phyloP scores from a whole-genome alignment of 1,140 invertebrate genomes.

The Plectrocnemia conspersa region DNA sequence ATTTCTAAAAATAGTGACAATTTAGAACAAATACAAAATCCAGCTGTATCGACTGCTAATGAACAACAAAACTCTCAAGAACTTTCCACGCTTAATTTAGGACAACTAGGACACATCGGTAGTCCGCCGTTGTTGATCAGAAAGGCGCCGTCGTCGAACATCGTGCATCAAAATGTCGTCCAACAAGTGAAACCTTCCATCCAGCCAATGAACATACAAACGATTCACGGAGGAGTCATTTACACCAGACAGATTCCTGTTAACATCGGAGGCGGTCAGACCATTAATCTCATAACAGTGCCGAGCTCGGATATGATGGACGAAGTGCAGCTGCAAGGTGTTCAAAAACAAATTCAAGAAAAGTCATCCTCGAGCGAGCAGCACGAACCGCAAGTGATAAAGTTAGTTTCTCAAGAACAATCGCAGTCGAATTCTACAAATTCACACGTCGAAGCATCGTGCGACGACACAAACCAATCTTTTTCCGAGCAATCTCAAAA shows the following conservation, averaged over 20 bases:
- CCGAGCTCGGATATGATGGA: constrained; percentile 47
- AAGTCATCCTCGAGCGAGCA: constrained; percentile 21
- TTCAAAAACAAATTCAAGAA: constrained; percentile 32
- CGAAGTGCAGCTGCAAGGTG: constrained; percentile 37
- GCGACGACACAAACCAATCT: constrained; percentile 23
- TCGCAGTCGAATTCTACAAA: constrained; percentile 6
- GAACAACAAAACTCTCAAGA: constrained; percentile 21
- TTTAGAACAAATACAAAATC: constrained; percentile 38
- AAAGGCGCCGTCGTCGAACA: constrained; percentile 41
- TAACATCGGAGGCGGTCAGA: constrained; percentile 52
- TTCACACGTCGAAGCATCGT: constrained; percentile 22
- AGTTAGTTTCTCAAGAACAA: constrained; percentile 45
- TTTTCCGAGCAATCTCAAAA: constrained; percentile 26
- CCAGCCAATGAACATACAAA: constrained; percentile 51
- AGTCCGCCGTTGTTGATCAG: constrained; percentile 47
- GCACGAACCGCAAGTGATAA: constrained; percentile 45
- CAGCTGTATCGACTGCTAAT: constrained; percentile 16
- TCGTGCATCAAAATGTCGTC: constrained; percentile 42
- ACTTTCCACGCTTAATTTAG: constrained; percentile 38
- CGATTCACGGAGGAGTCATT: constrained; percentile 58
- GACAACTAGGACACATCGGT: constrained; percentile 44
- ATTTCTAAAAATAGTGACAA: constrained; percentile 18
- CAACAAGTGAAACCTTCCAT: constrained; percentile 49
- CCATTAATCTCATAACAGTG: constrained; percentile 56
- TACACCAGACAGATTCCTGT: constrained; percentile 57